phyloP scores from a whole-genome alignment of 1,140 invertebrate species.

The Dryas iulia region DNA sequence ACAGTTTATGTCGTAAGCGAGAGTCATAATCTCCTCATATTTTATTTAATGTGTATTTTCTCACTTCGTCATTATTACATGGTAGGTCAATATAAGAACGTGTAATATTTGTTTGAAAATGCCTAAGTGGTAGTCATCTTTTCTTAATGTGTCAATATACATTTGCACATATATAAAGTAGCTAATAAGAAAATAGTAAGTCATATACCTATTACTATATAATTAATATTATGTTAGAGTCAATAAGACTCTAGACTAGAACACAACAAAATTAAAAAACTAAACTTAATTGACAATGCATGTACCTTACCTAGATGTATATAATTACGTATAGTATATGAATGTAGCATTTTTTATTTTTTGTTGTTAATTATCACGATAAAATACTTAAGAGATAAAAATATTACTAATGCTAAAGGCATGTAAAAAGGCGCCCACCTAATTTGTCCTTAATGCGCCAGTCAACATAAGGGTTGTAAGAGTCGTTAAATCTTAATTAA shows the following conservation, averaged over 20 bases:
- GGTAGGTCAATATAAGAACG: neutral
- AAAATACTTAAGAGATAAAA: neutral
- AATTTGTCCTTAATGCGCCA: conserved; percentile 37
- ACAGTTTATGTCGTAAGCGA: conserved; percentile 34
- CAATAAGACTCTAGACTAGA: too few species aligned
- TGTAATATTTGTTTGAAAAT: neutral
- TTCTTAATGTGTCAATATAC: neutral
- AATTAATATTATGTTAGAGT: too few species aligned
- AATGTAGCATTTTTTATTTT: too few species aligned
- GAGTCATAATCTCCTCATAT: neutral
- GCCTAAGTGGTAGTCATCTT: neutral
- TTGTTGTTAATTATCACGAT: too few species aligned
- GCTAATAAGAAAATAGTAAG: too few species aligned
- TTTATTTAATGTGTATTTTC: neutral
- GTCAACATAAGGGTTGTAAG: conserved; percentile 44
- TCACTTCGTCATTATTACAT: neutral
- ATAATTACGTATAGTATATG: too few species aligned
- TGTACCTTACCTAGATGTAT: too few species aligned
- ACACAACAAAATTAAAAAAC: too few species aligned
- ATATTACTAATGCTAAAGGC: neutral
- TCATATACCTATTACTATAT: too few species aligned
- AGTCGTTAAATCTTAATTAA: conserved; percentile 65
- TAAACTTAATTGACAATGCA: too few species aligned
- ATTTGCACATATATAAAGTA: too few species aligned
- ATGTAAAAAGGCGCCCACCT: neutral